Base-by-base conservation (phyloP, 2,797 vertebrate genomes). In the Pangasius macronema region DNA sequence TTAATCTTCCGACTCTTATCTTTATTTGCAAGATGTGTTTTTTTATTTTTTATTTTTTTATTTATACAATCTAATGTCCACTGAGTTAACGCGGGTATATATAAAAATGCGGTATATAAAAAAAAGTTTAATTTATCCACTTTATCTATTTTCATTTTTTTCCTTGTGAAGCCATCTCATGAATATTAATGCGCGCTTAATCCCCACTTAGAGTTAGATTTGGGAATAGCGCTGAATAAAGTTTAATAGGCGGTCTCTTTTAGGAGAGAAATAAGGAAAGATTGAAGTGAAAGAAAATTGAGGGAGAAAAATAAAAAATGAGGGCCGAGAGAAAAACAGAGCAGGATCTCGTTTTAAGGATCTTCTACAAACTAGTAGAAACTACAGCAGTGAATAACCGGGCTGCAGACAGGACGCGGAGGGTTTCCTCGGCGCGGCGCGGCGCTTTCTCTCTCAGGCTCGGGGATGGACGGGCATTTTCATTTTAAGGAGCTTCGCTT, bases 171-270 rank as follows among this genome's bases (percentile, higher is more conserved):
- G 90, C 83, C 85, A 90, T 77, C 94, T 96, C 94, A 95, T 96
- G 94, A 96, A 96, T 96, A 96, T 96, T 95, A 95, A 97, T 95
- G 93, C 85, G 88, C 87, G 84, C 93, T 92, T 94, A 94, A 95
- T 95, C 94, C 95, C 95, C 94, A 96, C 94, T 95, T 96, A 96
- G 95, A 96, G 96, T 96, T 94, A 94, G 93, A 95, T 95, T 94
- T 95, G 93, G 94, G 94, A 94, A 93, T 93, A 93, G 94, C 95
- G 70, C 94, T 93, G 94, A 93, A 95, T 93, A 94, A 96, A 96
- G 95, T 97, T 96, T 94, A 95, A 93, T 93, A 87, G 92, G 93
- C 89, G 93, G 83, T 93, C 94, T 93, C 93, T 93, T 92, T 94
- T 92, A 92, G 83, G 92, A 91, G 91, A 88, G 91, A 92, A 90